Conservation (phyloP, 37 sponge, comb jelly and placozoan species). For the Cladorhizidae sp. region DNA sequence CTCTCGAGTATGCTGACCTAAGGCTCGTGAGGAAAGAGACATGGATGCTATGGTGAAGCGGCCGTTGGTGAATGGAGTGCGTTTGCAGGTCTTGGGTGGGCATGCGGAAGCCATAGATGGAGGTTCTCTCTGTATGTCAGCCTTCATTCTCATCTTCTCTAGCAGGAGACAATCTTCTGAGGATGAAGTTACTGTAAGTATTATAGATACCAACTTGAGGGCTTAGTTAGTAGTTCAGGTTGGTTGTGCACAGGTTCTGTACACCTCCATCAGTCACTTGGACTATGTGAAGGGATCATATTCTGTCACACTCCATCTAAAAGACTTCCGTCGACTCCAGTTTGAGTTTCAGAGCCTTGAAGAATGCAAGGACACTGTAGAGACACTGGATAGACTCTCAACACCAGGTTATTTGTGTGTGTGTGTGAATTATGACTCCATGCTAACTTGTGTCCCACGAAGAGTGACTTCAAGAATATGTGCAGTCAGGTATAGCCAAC, state of each 20-base stretch:
- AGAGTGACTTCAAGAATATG: too few relatives aligned
- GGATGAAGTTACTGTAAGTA: constrained; percentile 50
- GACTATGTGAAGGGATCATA: constrained; percentile 18
- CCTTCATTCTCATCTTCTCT: constrained; percentile 57
- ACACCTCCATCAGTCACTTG: constrained; percentile 33
- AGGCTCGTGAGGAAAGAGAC: too few relatives aligned
- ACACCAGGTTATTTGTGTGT: constrained; percentile 45
- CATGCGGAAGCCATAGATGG: neutral
- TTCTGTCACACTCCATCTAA: constrained; percentile 29
- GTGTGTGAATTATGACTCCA: neutral
- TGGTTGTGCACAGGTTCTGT: constrained; percentile 39
- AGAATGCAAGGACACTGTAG: constrained; percentile 28
- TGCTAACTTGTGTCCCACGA: too few relatives aligned
- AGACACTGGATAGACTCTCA: constrained; percentile 48
- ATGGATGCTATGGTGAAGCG: constrained; percentile 59
- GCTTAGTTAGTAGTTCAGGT: neutral
- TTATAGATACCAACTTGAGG: neutral
- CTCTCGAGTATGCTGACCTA: too few relatives aligned
- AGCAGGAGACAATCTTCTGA: constrained; percentile 17
- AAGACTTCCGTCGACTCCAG: constrained; percentile 55
- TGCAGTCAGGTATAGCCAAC: neutral
- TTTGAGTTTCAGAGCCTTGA: constrained; percentile 51
- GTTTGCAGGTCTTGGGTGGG: constrained; percentile 26
- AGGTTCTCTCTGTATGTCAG: constrained; percentile 50
- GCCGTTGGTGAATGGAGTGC: constrained; percentile 48